Base-by-base conservation (phyloP, 2,888 invertebrate species). In the Phanerotoma sp. region DNA sequence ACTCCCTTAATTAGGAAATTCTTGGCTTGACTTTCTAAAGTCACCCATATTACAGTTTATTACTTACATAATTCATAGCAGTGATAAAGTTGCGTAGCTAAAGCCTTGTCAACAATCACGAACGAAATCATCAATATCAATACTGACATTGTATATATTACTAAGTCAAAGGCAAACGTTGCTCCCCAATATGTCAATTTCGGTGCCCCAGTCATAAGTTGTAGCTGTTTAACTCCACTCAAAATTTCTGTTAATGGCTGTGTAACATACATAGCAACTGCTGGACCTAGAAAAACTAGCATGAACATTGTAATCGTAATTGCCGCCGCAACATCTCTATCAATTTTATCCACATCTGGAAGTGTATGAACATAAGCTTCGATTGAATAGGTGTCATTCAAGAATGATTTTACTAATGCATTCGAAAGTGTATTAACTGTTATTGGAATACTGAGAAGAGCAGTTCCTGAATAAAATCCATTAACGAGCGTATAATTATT, bases 191-290 rank as follows among this genome's bases (percentile, higher is more conserved):
- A 87, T 7, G 81, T 74, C 10, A 74, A 64, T 1, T 83, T 78
- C 1, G 83, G 77, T 21, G 87, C 82, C 4, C 88, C 86, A 1
- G 84, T 80, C 84, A 88, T 84, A 20, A 83, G 73, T 76, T 89
- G 88, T 32, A 88, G 71, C 64, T 85, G 85, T 21, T 88, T 85
- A 30, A 88, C 80, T 47, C 84, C 84, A 1, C 81, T 79, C 5
- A 73, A 69, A 9, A 83, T 80, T 74, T 91, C 91, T 50, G 78
- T 77, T 61, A 85, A 81, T 4, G 88, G 85, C 52, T 88, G 82
- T 0, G 83, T 73, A 2, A 84, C 78, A 57, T 83, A 83, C 62
- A 83, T 79, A 0, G 80, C 77, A 15, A 77, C 66, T n/a, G 83
- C 73, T 3, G 62, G 62, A 5, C 55, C 62, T 20, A 81, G 69